phyloP scores from a whole-genome alignment of 1,140 invertebrate species.

The Epicauta chinensis region DNA sequence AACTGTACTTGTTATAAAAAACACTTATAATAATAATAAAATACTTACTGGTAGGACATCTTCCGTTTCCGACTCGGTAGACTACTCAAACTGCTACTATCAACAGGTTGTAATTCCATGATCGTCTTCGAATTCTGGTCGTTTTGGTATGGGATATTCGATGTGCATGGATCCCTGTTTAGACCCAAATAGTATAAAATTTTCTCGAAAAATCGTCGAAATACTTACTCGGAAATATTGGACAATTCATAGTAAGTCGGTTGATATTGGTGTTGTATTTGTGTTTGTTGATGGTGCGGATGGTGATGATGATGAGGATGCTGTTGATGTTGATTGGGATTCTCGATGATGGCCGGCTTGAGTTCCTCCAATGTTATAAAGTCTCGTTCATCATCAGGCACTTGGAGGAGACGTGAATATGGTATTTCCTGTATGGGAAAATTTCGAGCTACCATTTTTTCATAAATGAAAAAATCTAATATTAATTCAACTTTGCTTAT shows the following conservation, averaged over 20 bases:
- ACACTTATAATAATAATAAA: neutral
- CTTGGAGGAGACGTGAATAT: slow-evolving; percentile 36
- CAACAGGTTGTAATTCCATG: slow-evolving; percentile 29
- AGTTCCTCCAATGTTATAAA: slow-evolving; percentile 39
- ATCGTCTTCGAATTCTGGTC: slow-evolving; percentile 23
- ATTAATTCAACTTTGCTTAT: no score
- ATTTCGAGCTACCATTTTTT: slow-evolving; percentile 34
- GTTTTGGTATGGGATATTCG: slow-evolving; percentile 19
- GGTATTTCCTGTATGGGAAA: slow-evolving; percentile 36
- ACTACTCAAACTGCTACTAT: slow-evolving; percentile 25
- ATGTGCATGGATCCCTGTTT: slow-evolving; percentile 39
- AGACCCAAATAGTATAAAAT: neutral
- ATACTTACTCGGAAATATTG: slow-evolving; percentile 36
- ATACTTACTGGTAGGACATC: slow-evolving; percentile 36
- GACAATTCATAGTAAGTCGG: slow-evolving; percentile 36
- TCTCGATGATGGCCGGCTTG: slow-evolving; percentile 24
- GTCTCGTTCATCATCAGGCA: slow-evolving; percentile 30
- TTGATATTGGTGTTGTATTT: slow-evolving; percentile 30
- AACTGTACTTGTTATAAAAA: no score
- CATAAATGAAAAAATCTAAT: neutral
- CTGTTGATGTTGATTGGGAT: no score
- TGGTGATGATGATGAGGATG: no score
- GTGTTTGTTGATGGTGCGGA: slow-evolving; percentile 24
- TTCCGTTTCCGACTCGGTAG: slow-evolving; percentile 34
- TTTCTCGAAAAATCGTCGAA: neutral